Evolutionary conservation across 2,888 invertebrate genomes (phyloP).

Genomic region (Eilema caniola): DNA sequence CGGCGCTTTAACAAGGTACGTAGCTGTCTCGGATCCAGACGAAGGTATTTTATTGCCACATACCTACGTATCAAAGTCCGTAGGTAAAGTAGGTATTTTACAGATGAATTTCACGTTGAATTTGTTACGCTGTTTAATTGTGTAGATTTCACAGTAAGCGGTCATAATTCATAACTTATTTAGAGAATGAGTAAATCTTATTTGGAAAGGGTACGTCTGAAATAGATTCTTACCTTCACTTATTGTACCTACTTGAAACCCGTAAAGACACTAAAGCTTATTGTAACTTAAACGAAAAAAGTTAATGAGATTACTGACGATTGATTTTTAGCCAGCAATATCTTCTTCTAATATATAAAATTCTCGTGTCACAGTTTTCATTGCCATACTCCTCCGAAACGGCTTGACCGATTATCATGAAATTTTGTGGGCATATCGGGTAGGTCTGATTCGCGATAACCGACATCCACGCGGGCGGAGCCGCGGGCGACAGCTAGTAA

Average conservation of each 20-base stretch:
- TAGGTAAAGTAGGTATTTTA: conserved; percentile 48
- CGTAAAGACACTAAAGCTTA: neutral
- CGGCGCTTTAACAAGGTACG: conserved; percentile 48
- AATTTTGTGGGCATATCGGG: too few relatives aligned
- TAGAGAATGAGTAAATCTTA: neutral
- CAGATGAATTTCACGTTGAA: conserved; percentile 45
- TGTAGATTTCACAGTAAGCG: neutral
- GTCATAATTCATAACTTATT: conserved; percentile 3
- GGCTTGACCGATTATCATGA: too few relatives aligned
- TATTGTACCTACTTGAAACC: neutral
- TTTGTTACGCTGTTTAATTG: conserved; percentile 17
- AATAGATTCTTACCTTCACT: neutral
- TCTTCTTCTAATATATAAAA: too few relatives aligned
- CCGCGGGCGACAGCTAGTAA: too few relatives aligned
- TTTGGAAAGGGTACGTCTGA: neutral
- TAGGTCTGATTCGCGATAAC: too few relatives aligned
- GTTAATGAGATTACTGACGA: too few relatives aligned
- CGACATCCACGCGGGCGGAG: too few relatives aligned
- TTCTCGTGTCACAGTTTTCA: too few relatives aligned
- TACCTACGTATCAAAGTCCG: conserved; percentile 45
- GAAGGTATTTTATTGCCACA: conserved; percentile 58
- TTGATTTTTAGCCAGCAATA: too few relatives aligned
- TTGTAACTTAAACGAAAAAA: too few relatives aligned
- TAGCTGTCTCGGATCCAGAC: conserved; percentile 46
- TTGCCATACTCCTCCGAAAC: too few relatives aligned